A percentile compares a stretch with the other conserved stretches of the same genome.
phyloP scores from a whole-genome alignment of 2,797 vertebrate species.

The Moxostoma hubbsi region DNA sequence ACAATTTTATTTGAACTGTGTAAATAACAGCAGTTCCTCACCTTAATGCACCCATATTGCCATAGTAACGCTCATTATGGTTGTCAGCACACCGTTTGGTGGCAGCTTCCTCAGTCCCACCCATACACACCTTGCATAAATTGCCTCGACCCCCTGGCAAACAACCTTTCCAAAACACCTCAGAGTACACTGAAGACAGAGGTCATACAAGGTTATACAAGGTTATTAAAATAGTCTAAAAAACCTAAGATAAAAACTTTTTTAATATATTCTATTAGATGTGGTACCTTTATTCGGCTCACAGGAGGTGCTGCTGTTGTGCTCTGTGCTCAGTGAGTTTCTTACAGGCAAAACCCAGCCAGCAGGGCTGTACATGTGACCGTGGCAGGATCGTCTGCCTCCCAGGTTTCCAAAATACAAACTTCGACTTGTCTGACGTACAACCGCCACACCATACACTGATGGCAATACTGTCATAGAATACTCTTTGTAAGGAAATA shows the following conservation, averaged over 20 bases:
- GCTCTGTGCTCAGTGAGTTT: constrained; percentile 70
- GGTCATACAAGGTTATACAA: too few relatives aligned
- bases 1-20: not conserved
- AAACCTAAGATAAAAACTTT: too few relatives aligned
- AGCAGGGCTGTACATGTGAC: constrained; percentile 85
- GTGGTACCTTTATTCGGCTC: constrained; percentile 81
- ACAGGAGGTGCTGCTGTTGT: constrained; percentile 75
- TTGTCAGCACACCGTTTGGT: constrained; percentile 86
- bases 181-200: constrained; percentile 75
- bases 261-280: constrained; percentile 1
- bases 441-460: constrained; percentile 79
- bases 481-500: not conserved
- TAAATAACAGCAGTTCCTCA: constrained; percentile 56
- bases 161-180: constrained; percentile 91
- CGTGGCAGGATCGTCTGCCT: constrained; percentile 86
- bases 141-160: constrained; percentile 85
- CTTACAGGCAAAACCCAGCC: constrained; percentile 87
- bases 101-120: constrained; percentile 79
- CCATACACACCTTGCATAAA: constrained; percentile 91
- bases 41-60: constrained; percentile 90
- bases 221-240: constrained; percentile 6
- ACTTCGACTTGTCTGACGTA: constrained; percentile 78
- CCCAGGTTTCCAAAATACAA: constrained; percentile 78
- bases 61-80: constrained; percentile 90
- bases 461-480: constrained; percentile 74